Percentiles rank a stretch among this genome's conserved stretches.
These are phyloP conservation scores for Drosophila tropicalis DNA, from an alignment of 1,140 invertebrate species.

Conservation along the genomic window DNA sequence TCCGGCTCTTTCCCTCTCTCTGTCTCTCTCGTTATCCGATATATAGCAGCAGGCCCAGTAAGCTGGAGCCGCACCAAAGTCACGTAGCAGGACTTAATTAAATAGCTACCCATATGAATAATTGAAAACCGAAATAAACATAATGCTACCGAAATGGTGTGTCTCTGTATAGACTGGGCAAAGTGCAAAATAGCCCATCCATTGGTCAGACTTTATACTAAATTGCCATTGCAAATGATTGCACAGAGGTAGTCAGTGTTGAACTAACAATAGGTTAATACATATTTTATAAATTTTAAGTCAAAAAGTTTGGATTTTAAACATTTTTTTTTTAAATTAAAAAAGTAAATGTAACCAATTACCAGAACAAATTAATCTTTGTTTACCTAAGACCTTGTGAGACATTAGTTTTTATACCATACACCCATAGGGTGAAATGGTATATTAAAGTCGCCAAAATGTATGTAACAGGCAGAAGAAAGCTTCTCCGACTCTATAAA, in stretches of 20 bases:
- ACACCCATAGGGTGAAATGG: too few relatives aligned
- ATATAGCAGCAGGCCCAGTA: background rate
- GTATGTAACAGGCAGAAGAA: too few relatives aligned
- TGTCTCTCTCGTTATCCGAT: too few relatives aligned
- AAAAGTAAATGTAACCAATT: too few relatives aligned
- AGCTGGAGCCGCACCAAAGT: slow-evolving; percentile 1
- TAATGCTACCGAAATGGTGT: background rate
- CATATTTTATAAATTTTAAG: too few relatives aligned
- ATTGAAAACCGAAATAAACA: slow-evolving; percentile 10
- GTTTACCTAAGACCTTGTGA: too few relatives aligned
- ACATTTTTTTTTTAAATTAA: too few relatives aligned
- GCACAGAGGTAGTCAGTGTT: background rate
- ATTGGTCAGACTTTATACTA: background rate
- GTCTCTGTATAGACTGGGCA: background rate
- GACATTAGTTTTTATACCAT: too few relatives aligned
- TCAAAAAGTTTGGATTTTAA: too few relatives aligned
- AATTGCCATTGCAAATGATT: background rate
- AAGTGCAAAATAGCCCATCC: background rate
- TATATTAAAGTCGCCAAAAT: too few relatives aligned
- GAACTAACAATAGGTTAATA: background rate
- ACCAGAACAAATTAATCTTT: too few relatives aligned
- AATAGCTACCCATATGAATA: slow-evolving; percentile 35
- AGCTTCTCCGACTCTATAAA: too few relatives aligned
- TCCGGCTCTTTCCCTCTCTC: background rate
- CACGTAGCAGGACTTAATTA: slow-evolving; percentile 58